Evolutionary conservation across 2,888 invertebrate species (phyloP).

Genomic region (Platynereis dumerilii): DNA sequence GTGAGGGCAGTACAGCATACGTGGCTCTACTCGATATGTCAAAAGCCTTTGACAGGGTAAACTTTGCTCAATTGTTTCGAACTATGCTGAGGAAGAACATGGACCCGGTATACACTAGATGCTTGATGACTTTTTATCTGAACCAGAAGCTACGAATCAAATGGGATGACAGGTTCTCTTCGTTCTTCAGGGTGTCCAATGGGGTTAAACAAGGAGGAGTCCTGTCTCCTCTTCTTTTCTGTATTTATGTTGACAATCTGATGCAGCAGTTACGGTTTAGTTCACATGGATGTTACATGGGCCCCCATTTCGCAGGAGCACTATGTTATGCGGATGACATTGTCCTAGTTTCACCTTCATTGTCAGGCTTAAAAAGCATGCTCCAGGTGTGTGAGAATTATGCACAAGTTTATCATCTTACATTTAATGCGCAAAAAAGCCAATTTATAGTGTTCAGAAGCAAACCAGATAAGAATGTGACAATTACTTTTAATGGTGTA

Average conservation of each 20-base stretch:
- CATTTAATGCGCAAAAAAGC: neutral
- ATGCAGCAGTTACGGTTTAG: neutral
- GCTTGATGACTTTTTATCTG: neutral
- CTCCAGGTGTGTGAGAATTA: neutral
- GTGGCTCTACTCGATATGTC: neutral
- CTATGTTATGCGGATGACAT: conserved; percentile 5
- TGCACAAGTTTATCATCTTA: neutral
- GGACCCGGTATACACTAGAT: neutral
- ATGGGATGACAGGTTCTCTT: neutral
- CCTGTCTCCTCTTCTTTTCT: neutral
- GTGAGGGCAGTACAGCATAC: neutral
- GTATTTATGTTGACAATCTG: neutral
- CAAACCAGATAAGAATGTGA: no score
- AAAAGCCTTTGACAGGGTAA: conserved; percentile 3
- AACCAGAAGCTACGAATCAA: neutral
- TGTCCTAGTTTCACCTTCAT: neutral
- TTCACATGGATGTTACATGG: conserved; percentile 2
- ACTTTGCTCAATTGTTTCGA: neutral
- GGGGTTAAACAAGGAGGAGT: conserved; percentile 7
- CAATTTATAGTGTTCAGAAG: neutral
- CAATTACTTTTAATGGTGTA: no score
- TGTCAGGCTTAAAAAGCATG: neutral
- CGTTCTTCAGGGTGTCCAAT: neutral
- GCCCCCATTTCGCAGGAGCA: neutral
- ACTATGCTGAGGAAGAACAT: neutral